Percentiles rank a stretch among this genome's conserved stretches.
These are phyloP conservation scores for Agelastica alni DNA, from an alignment of 2,888 invertebrate species.

Conservation along the genomic window DNA sequence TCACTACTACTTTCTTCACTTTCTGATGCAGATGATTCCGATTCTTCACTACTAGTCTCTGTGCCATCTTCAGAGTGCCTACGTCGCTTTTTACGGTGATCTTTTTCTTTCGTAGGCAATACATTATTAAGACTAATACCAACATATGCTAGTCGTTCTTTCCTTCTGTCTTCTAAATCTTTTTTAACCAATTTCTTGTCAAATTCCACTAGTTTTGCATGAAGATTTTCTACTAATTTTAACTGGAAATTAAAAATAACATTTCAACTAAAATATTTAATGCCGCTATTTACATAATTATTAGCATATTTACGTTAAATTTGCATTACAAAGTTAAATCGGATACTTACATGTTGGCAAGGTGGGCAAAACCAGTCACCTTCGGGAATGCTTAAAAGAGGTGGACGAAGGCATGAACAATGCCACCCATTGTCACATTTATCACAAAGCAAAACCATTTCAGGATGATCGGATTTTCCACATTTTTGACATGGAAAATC, in stretches of 20 bases:
- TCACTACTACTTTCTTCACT: slow-evolving; percentile 59
- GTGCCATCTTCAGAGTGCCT: slow-evolving; percentile 34
- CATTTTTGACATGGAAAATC: slow-evolving; percentile 90
- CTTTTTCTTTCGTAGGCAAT: slow-evolving; percentile 55
- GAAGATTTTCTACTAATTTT: slow-evolving; percentile 70
- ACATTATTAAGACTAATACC: slow-evolving; percentile 77
- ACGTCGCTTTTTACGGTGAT: slow-evolving; percentile 46
- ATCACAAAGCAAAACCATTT: slow-evolving; percentile 97
- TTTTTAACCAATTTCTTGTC: slow-evolving; percentile 73
- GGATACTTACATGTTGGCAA: slow-evolving; percentile 88
- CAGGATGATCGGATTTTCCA: slow-evolving; percentile 89
- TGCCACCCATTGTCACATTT: slow-evolving; percentile 97
- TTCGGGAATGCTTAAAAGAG: slow-evolving; percentile 91
- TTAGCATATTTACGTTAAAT: no score
- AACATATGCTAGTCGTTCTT: slow-evolving; percentile 73
- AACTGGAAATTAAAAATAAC: no score
- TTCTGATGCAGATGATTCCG: slow-evolving; percentile 21
- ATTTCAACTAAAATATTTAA: no score
- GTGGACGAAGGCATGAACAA: slow-evolving; percentile 91
- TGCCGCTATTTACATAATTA: no score
- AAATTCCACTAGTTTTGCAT: slow-evolving; percentile 73
- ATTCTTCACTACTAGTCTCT: slow-evolving; percentile 28
- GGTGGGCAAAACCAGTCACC: slow-evolving; percentile 99
- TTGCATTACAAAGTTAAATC: no score
- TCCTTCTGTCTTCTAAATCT: slow-evolving; percentile 68